Conservation (phyloP, 2,888 invertebrate genomes). For the Amblyjoppa proteus region DNA sequence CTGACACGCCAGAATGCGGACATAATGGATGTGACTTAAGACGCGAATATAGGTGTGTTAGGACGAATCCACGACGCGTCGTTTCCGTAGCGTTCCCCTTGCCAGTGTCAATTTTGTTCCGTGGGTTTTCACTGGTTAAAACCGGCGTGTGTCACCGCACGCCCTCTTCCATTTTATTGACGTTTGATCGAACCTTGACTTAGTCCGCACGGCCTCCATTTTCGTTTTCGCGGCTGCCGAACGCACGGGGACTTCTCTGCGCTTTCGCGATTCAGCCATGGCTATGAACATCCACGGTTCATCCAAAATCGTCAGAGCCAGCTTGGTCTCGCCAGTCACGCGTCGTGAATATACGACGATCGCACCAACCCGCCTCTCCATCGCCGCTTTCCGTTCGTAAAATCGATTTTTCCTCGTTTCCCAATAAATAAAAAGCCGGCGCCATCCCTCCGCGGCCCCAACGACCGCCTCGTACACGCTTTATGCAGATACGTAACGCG, state of each 20-base stretch:
- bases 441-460: slow-evolving; percentile 49
- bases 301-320: slow-evolving; percentile 23
- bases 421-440: slow-evolving; percentile 66
- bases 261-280: background rate
- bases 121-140: slow-evolving; percentile 20
- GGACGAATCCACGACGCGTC: background rate
- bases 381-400: slow-evolving; percentile 18
- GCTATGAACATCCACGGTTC: background rate
- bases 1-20: background rate
- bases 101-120: slow-evolving; percentile 33
- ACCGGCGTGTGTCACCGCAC: background rate
- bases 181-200: slow-evolving; percentile 44
- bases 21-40: background rate
- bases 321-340: slow-evolving; percentile 52
- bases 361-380: slow-evolving; percentile 47
- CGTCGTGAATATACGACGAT: slow-evolving; percentile 30
- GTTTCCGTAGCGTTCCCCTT: background rate
- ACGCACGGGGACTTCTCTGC: background rate
- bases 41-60: no score
- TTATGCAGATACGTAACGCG: slow-evolving; percentile 18
- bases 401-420: slow-evolving; percentile 62
- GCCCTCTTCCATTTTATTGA: slow-evolving; percentile 46
- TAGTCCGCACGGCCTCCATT: slow-evolving; percentile 21
- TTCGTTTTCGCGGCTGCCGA: background rate
- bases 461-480: slow-evolving; percentile 27